Conservation (phyloP, 2,888 invertebrate genomes). For the Cistogaster globosa region DNA sequence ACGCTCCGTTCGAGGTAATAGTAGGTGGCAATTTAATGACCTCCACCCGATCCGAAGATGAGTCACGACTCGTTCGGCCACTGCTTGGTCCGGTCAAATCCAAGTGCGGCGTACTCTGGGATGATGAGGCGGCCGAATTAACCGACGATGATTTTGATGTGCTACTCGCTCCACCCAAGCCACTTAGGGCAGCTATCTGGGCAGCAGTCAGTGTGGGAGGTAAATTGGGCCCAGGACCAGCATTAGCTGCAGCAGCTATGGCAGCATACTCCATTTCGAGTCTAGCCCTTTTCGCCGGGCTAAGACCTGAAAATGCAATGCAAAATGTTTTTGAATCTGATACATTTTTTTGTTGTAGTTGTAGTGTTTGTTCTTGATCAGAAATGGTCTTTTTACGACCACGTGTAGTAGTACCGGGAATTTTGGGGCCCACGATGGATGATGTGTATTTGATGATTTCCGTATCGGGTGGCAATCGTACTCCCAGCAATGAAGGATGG, state of each 20-base stretch:
- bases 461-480: constrained; percentile 93
- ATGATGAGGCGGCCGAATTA: constrained; percentile 48
- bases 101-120: constrained; percentile 67
- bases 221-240: constrained; percentile 67
- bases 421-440: constrained; percentile 93
- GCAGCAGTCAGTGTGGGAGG: constrained; percentile 72
- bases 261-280: constrained; percentile 83
- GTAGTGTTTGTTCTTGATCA: constrained; percentile 86
- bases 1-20: constrained; percentile 84
- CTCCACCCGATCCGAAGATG: constrained; percentile 88
- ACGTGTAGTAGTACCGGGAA: constrained; percentile 92
- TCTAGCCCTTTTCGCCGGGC: constrained; percentile 83
- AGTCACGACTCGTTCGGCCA: constrained; percentile 75
- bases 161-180: constrained; percentile 65
- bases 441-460: constrained; percentile 96
- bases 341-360: constrained; percentile 78
- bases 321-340: constrained; percentile 80
- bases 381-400: constrained; percentile 95
- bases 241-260: constrained; percentile 81
- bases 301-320: constrained; percentile 84
- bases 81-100: constrained; percentile 72
- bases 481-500: constrained; percentile 91
- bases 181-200: constrained; percentile 73
- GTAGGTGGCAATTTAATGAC: constrained; percentile 91
- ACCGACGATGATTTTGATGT: constrained; percentile 62